Conservation (phyloP, 1,140 invertebrate species). For the Papilio helenus region DNA sequence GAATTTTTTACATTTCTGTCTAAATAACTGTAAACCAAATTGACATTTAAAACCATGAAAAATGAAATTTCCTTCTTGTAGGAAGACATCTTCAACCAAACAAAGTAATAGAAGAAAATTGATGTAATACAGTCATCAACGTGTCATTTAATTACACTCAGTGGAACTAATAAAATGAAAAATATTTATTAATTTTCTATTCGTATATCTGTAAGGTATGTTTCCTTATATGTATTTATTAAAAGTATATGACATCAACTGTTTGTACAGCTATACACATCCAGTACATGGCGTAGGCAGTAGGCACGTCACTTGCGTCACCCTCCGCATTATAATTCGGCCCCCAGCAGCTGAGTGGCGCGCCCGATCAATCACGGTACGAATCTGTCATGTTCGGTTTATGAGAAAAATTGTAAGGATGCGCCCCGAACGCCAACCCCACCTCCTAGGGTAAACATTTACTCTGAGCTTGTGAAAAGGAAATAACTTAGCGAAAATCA, state of each 20-base stretch:
- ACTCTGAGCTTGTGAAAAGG: conserved; percentile 57
- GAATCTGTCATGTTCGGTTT: conserved; percentile 84
- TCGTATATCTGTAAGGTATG: neutral
- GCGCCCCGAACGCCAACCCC: conserved; percentile 53
- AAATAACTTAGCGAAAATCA: conserved; percentile 62
- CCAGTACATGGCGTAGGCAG: conserved; percentile 23
- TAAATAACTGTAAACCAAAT: neutral
- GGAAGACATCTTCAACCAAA: neutral
- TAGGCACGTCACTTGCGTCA: conserved; percentile 45
- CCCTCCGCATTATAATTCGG: conserved; percentile 80
- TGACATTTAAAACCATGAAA: neutral
- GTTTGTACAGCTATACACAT: conserved; percentile 3
- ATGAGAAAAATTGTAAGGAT: conserved; percentile 83
- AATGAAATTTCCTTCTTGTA: neutral
- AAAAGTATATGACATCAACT: neutral
- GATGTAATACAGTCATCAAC: neutral
- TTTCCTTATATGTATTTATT: neutral
- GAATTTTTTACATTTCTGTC: neutral
- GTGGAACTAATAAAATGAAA: neutral
- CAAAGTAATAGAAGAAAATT: neutral
- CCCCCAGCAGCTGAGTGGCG: conserved; percentile 75
- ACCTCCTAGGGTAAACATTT: conserved; percentile 66
- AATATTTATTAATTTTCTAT: neutral
- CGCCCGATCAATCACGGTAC: conserved; percentile 82
- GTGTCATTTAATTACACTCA: neutral